phyloP scores from a whole-genome alignment of 92 coral and sea anemone species.

The Umimayanthus kanabou region DNA sequence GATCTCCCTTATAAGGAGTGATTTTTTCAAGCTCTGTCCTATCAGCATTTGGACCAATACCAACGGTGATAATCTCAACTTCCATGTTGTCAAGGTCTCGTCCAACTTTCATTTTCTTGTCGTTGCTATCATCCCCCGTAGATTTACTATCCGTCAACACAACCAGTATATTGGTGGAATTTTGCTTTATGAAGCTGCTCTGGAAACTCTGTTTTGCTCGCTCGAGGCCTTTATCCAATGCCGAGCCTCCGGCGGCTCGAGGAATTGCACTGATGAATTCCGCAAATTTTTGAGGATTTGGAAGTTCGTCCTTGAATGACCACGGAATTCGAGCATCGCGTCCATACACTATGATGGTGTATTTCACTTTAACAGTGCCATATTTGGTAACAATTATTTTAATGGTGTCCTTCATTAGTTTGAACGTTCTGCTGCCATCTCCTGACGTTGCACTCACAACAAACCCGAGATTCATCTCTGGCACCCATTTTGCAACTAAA shows the following conservation, averaged over 20 bases:
- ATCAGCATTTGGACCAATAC: slow-evolving; percentile 69
- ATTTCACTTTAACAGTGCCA: slow-evolving; percentile 74
- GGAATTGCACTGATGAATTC: slow-evolving; percentile 53
- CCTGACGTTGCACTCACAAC: slow-evolving; percentile 78
- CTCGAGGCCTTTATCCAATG: slow-evolving; percentile 61
- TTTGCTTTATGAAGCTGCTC: slow-evolving; percentile 56
- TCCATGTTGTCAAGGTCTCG: slow-evolving; percentile 64
- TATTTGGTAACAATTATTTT: slow-evolving; percentile 71
- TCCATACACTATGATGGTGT: slow-evolving; percentile 82
- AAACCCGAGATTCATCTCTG: slow-evolving; percentile 74
- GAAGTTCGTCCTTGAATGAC: slow-evolving; percentile 50
- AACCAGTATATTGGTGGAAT: slow-evolving; percentile 73
- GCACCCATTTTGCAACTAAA: slow-evolving; percentile 64
- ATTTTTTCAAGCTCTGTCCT: slow-evolving; percentile 61
- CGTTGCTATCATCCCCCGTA: slow-evolving; percentile 61
- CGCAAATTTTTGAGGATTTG: slow-evolving; percentile 45
- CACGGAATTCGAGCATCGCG: slow-evolving; percentile 54
- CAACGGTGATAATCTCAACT: slow-evolving; percentile 79
- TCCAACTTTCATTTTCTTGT: slow-evolving; percentile 57
- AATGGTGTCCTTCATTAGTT: slow-evolving; percentile 71
- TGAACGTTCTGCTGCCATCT: slow-evolving; percentile 50
- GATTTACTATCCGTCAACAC: slow-evolving; percentile 81
- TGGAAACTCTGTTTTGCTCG: slow-evolving; percentile 65
- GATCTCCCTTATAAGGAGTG: slow-evolving; percentile 61
- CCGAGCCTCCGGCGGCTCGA: slow-evolving; percentile 62